phyloP scores from a whole-genome alignment of 2,113 vertebrate species.

The Gymnocephalus cernua region DNA sequence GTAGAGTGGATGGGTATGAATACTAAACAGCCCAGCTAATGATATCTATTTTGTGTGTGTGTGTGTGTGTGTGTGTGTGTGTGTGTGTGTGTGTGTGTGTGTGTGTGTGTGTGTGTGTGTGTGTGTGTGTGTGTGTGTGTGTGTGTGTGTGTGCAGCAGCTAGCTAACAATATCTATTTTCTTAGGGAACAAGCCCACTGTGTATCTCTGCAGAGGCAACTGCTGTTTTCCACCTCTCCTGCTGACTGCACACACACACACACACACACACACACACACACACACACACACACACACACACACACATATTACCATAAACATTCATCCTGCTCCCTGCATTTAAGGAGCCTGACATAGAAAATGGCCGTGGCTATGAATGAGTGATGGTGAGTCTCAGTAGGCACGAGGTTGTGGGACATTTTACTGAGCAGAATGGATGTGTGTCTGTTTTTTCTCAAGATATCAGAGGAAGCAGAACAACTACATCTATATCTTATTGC shows the following conservation, averaged over 20 bases:
- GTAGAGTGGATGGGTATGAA: conserved; percentile 80
- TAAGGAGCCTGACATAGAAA: conserved; percentile 26
- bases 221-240: conserved; percentile 49
- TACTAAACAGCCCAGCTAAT: conserved; percentile 85
- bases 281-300: conserved; percentile 7
- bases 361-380: conserved; percentile 33
- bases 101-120: conserved; percentile 38
- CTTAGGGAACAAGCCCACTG: conserved; percentile 63
- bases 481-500: not conserved
- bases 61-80: conserved; percentile 32
- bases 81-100: conserved; percentile 14
- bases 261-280: conserved; percentile 17
- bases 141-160: conserved; percentile 15
- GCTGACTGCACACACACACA: conserved; percentile 21
- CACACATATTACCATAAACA: conserved; percentile 16
- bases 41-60: conserved; percentile 72
- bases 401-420: not conserved
- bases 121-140: too few relatives aligned
- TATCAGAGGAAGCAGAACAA: not conserved
- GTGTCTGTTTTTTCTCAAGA: conserved; percentile 1
- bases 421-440: conserved; percentile 9
- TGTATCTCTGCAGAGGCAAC: conserved; percentile 51
- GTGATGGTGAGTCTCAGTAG: conserved; percentile 14
- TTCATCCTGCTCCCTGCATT: conserved; percentile 48
- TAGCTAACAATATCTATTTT: conserved; percentile 75